These are phyloP conservation scores for Erebia ligea DNA, from an alignment of 2,888 invertebrate genomes.

Conservation along the genomic window DNA sequence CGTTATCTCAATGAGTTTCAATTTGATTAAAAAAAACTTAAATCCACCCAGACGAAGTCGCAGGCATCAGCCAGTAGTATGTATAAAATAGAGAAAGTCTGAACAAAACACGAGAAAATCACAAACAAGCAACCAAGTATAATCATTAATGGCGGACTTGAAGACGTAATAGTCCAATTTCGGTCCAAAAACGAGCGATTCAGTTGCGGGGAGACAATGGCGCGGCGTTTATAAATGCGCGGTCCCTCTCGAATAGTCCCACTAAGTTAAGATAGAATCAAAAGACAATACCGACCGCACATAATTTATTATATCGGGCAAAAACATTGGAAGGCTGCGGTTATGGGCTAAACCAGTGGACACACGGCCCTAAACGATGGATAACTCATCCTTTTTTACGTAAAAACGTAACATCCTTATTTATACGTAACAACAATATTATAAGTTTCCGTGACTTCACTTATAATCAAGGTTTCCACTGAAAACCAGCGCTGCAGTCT, in stretches of 20 bases:
- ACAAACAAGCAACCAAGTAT: constrained; percentile 8
- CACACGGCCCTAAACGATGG: constrained; percentile 33
- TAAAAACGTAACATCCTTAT: no score
- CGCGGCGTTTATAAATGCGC: constrained; percentile 57
- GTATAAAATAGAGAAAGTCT: not conserved
- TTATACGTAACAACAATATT: no score
- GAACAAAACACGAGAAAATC: not conserved
- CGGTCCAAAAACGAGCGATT: constrained; percentile 38
- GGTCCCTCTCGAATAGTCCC: constrained; percentile 55
- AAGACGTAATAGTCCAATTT: constrained; percentile 38
- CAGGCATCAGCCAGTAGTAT: not conserved
- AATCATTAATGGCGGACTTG: constrained; percentile 26
- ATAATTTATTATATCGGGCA: constrained; percentile 74
- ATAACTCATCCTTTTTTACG: not conserved
- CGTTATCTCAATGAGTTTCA: not conserved
- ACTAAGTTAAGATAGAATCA: constrained; percentile 69
- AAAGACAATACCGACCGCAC: constrained; percentile 70
- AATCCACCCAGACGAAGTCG: not conserved
- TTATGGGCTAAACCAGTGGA: constrained; percentile 34
- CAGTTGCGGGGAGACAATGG: constrained; percentile 40
- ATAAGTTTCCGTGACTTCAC: no score
- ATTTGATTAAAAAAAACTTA: not conserved
- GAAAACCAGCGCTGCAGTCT: no score
- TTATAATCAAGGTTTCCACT: no score
- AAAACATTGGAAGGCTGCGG: constrained; percentile 59